Evolutionary conservation across 2,888 invertebrate genomes (phyloP), one percentile per base, ranked within the genome.

Genomic region (Scaptomyza polygonia): DNA sequence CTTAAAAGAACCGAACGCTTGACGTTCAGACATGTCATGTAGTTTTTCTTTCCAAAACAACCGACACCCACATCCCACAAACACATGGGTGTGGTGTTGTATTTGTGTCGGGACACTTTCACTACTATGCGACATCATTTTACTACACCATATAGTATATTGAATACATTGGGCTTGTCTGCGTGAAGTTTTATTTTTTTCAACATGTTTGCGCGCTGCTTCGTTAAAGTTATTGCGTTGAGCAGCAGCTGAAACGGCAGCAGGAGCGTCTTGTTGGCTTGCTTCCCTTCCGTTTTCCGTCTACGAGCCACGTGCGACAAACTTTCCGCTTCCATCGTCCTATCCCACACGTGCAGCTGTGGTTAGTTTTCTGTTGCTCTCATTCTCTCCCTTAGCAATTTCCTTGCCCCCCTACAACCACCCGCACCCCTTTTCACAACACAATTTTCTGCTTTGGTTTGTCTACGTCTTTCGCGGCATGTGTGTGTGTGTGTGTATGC

Each of bases 11-110:
- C 16, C 59, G 42, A 70, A 16, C 57, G 71, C 36, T 70, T 71
- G 80, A 79, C 70, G 79, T 72, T 79, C 77, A 77, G 70, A 61
- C 80, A 79, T 77, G 68, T 71, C 71, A 72, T 78, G 77, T 80
- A 75, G 80, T 80, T 79, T 75, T 72, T 79, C 77, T 72, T 77
- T 62, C 54, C 63, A 54, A 78, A 67, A 67, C 68, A 75, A 64
- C 57, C 51, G 58, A 67, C 67, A 64, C 62, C 57, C 67, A 53
- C 62, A 63, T 48, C 44, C 54, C 54, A 55, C 67, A 67, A n/a
- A 12, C 55, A 40, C 14, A 14, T 47, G 16, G 32, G 32, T 11
- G 34, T 12, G 25, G 18, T 54, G 36, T 32, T 30, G 32, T 32
- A 14, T 14, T 43, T 21, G 14, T 42, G 44, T 29, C 39, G 56